phyloP scores from a whole-genome alignment of 2,113 vertebrate species.

The Carassius carassius region DNA sequence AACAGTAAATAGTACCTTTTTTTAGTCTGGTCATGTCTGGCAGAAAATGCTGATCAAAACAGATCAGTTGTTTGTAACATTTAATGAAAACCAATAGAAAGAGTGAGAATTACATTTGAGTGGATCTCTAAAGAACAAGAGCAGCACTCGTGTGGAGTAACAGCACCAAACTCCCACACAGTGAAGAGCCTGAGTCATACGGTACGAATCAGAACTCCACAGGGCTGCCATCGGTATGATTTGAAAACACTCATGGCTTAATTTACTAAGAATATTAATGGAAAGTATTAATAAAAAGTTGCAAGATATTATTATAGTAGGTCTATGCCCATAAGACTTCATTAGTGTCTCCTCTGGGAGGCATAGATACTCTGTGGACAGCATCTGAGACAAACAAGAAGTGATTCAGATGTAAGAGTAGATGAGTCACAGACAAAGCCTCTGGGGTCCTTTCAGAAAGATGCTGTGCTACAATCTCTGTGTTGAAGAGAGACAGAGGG shows the following conservation, averaged over 20 bases:
- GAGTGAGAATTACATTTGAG: background rate
- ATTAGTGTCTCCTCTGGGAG: background rate
- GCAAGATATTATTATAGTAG: background rate
- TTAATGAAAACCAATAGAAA: slow-evolving; percentile 5
- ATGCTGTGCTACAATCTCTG: background rate
- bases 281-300: background rate
- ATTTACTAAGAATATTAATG: background rate
- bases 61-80: slow-evolving; percentile 2
- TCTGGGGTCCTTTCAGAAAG: background rate
- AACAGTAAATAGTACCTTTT: background rate
- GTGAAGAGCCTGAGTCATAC: slow-evolving; percentile 4
- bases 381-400: slow-evolving; percentile 51
- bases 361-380: background rate
- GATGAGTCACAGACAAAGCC: slow-evolving; percentile 53
- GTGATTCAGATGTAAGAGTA: slow-evolving; percentile 38
- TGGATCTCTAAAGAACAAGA: slow-evolving; percentile 4
- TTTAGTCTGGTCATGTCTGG: background rate
- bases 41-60: slow-evolving; percentile 7
- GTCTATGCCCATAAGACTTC: slow-evolving; percentile 12
- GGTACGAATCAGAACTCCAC: background rate
- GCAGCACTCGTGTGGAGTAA: slow-evolving; percentile 21
- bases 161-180: slow-evolving; percentile 11
- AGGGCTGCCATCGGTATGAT: background rate
- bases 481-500: background rate
- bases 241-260: background rate